A percentile compares a stretch with the other conserved stretches of the same genome.
Evolutionary conservation across 2,113 vertebrate species (phyloP).

Genomic region (Tringa solitaria): DNA sequence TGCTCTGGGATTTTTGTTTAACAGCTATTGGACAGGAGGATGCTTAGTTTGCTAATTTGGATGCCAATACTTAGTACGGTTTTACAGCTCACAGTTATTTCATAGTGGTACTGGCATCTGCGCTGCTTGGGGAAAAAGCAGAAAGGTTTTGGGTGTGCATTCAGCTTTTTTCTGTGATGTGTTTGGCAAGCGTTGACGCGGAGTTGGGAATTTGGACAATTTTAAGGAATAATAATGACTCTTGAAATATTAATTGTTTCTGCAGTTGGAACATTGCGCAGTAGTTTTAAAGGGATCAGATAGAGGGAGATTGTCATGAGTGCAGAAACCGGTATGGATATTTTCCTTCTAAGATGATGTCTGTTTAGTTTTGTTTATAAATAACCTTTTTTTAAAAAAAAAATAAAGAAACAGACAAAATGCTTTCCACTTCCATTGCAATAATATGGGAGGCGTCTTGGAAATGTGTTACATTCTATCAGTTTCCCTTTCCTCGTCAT

Average conservation of each 20-base stretch:
- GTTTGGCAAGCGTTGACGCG: neutral
- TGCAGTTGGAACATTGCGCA: neutral
- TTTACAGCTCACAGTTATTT: constrained; percentile 26
- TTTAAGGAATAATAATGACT: neutral
- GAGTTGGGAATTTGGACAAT: neutral
- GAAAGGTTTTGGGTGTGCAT: constrained; percentile 50
- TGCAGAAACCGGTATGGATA: neutral
- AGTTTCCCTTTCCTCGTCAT: neutral
- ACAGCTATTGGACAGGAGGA: constrained; percentile 10
- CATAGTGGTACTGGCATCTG: neutral
- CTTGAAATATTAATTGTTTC: constrained; percentile 13
- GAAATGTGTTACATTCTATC: neutral
- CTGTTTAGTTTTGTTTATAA: neutral
- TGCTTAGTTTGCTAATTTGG: constrained; percentile 52
- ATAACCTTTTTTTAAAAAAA: neutral
- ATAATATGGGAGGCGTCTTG: neutral
- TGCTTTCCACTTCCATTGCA: neutral
- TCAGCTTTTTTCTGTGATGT: constrained; percentile 15
- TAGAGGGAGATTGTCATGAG: neutral
- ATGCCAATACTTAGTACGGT: neutral
- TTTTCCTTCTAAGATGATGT: neutral
- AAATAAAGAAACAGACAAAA: neutral
- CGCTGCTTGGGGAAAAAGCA: neutral
- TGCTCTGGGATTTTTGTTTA: constrained; percentile 44
- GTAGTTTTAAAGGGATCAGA: neutral